Base-by-base conservation (phyloP, 2,797 vertebrate genomes). In the Buphagus erythrorhynchus region DNA sequence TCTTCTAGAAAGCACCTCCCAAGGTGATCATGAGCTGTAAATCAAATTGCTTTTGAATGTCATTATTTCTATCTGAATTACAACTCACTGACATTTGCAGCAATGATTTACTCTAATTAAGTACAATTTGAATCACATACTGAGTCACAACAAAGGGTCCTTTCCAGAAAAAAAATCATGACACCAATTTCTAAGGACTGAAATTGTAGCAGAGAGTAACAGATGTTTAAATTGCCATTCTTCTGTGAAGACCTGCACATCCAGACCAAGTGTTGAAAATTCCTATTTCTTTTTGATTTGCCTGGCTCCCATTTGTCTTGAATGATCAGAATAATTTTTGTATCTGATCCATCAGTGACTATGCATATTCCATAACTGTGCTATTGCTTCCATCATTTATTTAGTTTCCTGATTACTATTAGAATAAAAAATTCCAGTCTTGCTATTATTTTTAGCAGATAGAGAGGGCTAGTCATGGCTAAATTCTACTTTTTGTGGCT, bases 91-190 rank as follows among this genome's bases (percentile, higher is more conserved):
- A 49, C 36, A 49, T 75, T 95, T 92, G 25, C 25, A 45, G 45
- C 25, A 48, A 61, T 86, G 52, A 90, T 91, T 93, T 93, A 80
- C 42, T 78, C 49, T 83, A 78, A 87, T 93, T 81, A 85, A 79
- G 43, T 66, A 63, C 77, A 67, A 48, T 83, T 92, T 85, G 40
- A 94, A 94, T 14, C 48, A 82, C 42, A 57, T 80, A 55, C 42
- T 65, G 40, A 85, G 29, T 72, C 78, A 76, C 80, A 95, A 74
- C 52, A 79, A 8, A 48, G 31, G 15, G 38, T 71, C 28, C 65
- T n/a, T 71, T 94, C 61, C 57, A 63, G 40, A 69, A 89, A 48
- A 86, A 19, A 84, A 73, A 48, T 33, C 57, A 51, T 48, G 63
- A 71, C 11, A 58, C 75, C 6, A 13, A 57, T 91, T 94, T 89